A percentile compares a stretch with the other conserved stretches of the same genome.
phyloP scores from a whole-genome alignment of 2,888 invertebrate species.

The Patella pellucida region DNA sequence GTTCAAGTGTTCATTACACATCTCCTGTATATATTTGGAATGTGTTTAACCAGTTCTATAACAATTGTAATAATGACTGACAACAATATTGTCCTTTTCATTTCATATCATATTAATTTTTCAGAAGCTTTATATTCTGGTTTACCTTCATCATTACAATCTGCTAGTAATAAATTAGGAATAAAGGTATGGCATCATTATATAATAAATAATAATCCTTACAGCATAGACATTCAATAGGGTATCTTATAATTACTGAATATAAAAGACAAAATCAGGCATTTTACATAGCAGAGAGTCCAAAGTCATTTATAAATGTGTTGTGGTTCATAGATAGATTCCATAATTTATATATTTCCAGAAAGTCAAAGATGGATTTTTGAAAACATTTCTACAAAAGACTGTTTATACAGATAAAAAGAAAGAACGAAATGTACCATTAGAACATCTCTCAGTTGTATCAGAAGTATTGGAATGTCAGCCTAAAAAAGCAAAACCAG shows the following conservation, averaged over 20 bases:
- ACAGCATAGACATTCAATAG: too few species aligned
- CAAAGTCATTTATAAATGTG: too few species aligned
- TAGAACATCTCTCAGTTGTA: neutral
- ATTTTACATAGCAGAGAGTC: too few species aligned
- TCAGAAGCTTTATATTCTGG: conserved; percentile 19
- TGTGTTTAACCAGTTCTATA: too few species aligned
- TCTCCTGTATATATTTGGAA: too few species aligned
- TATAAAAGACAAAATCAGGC: too few species aligned
- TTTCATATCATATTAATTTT: neutral
- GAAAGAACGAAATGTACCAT: conserved; percentile 27
- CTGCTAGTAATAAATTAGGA: conserved; percentile 17
- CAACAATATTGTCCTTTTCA: too few species aligned
- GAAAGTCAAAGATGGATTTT: conserved; percentile 35
- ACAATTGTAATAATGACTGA: too few species aligned
- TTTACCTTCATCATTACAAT: conserved; percentile 16
- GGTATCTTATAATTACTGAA: too few species aligned
- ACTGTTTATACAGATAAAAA: conserved; percentile 23
- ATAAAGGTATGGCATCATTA: conserved; percentile 9
- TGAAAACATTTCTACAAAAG: conserved; percentile 40
- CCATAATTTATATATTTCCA: conserved; percentile 1
- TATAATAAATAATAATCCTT: too few species aligned
- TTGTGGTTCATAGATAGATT: too few species aligned
- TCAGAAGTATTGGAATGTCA: neutral
- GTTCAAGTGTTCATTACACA: too few species aligned
- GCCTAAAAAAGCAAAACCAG: neutral